A percentile compares a stretch with the other conserved stretches of the same genome.
These are phyloP conservation scores for Procambarus clarkii DNA, from an alignment of 1,140 invertebrate species.

Conservation along the genomic window DNA sequence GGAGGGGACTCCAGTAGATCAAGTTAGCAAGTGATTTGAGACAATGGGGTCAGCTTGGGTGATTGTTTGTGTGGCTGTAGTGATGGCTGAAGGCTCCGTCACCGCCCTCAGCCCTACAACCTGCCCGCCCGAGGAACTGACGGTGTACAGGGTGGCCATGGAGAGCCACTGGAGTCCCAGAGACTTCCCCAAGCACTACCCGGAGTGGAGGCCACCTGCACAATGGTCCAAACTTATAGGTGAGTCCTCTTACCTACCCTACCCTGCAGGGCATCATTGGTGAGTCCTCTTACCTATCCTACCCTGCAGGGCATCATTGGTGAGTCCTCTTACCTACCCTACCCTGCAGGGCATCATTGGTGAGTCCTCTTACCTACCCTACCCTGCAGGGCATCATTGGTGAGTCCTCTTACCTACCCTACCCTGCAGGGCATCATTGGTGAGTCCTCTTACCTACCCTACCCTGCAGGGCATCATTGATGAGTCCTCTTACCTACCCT, in stretches of 20 bases:
- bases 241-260: constrained; percentile 78
- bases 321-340: no score
- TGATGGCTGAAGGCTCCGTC: background rate
- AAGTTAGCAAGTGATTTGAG: no score
- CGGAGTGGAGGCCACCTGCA: constrained; percentile 91
- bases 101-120: background rate
- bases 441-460: constrained; percentile 78
- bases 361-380: no score
- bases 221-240: constrained; percentile 94
- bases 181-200: constrained; percentile 93
- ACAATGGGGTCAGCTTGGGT: background rate
- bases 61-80: constrained; percentile 29
- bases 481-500: background rate
- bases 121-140: constrained; percentile 82
- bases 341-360: no score
- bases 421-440: constrained; percentile 80
- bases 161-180: constrained; percentile 93
- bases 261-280: background rate
- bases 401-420: no score
- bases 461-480: background rate
- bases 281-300: background rate
- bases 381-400: no score
- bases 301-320: no score
- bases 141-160: constrained; percentile 89
- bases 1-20: no score